Conservation (phyloP, 2,888 invertebrate genomes). For the Rhorus exstirpatorius region DNA sequence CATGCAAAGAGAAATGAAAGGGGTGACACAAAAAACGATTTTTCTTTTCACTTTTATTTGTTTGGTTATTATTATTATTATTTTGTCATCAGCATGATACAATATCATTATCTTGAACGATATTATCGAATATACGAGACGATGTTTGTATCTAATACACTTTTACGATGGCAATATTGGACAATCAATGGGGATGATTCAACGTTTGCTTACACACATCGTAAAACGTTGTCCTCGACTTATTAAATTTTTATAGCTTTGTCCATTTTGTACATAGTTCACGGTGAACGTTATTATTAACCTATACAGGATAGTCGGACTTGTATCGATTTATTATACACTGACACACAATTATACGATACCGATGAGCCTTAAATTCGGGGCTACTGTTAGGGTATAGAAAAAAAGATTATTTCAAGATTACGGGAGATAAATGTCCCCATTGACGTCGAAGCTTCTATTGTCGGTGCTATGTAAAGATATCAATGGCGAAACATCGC, state of each 20-base stretch:
- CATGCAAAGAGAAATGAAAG: too few relatives aligned
- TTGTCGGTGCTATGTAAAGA: too few relatives aligned
- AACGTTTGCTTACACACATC: neutral
- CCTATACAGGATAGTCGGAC: neutral
- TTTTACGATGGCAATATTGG: constrained; percentile 27
- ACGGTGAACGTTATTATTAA: constrained; percentile 9
- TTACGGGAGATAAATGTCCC: too few relatives aligned
- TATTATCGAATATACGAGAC: neutral
- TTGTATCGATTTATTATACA: constrained; percentile 10
- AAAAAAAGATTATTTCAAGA: too few relatives aligned
- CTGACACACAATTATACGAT: constrained; percentile 20
- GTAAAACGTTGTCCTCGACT: constrained; percentile 37
- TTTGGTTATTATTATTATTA: neutral
- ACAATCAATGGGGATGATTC: constrained; percentile 1
- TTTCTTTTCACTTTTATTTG: too few relatives aligned
- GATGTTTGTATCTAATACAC: neutral
- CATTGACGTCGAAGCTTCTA: too few relatives aligned
- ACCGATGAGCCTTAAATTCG: constrained; percentile 9
- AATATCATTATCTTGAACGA: neutral
- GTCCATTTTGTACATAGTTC: constrained; percentile 7
- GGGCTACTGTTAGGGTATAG: neutral
- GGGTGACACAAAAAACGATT: too few relatives aligned
- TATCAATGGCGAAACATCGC: too few relatives aligned
- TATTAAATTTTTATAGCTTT: constrained; percentile 42
- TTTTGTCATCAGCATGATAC: too few relatives aligned